Percentiles rank a stretch among this genome's conserved stretches.
Evolutionary conservation across 2,888 invertebrate genomes (phyloP).

Genomic region (Epinotia ramella): DNA sequence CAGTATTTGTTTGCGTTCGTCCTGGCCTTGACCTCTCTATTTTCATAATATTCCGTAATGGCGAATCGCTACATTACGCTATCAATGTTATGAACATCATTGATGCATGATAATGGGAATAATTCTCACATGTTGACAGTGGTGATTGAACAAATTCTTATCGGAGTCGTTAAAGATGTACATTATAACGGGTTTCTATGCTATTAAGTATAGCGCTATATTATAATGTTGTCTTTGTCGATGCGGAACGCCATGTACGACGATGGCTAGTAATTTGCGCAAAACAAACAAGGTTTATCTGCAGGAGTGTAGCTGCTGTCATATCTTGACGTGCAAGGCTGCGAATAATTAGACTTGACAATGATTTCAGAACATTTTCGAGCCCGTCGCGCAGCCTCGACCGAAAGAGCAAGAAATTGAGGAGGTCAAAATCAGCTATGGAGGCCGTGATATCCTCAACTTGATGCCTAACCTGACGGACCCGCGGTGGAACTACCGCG

Average conservation of each 20-base stretch:
- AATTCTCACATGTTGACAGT: slow-evolving; percentile 53
- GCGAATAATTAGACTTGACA: slow-evolving; percentile 38
- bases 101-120: slow-evolving; percentile 70
- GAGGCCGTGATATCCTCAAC: slow-evolving; percentile 85
- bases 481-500: slow-evolving; percentile 83
- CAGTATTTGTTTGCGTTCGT: slow-evolving; percentile 80
- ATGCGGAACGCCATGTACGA: slow-evolving; percentile 38
- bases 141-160: slow-evolving; percentile 36
- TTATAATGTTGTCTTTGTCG: slow-evolving; percentile 27
- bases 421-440: slow-evolving; percentile 78
- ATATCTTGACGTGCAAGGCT: slow-evolving; percentile 1
- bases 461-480: slow-evolving; percentile 84
- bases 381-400: slow-evolving; percentile 76
- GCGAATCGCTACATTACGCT: slow-evolving; percentile 76
- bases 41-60: slow-evolving; percentile 85
- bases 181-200: slow-evolving; percentile 38
- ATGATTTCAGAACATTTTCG: slow-evolving; percentile 78
- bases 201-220: slow-evolving; percentile 26
- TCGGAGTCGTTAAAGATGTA: slow-evolving; percentile 18
- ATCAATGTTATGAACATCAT: slow-evolving; percentile 74
- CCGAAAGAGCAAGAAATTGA: slow-evolving; percentile 71
- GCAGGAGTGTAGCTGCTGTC: neutral
- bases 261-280: slow-evolving; percentile 30
- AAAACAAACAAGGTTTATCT: slow-evolving; percentile 40
- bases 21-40: slow-evolving; percentile 85